phyloP scores from a whole-genome alignment of 2,113 vertebrate species.

The Plecotus auritus region DNA sequence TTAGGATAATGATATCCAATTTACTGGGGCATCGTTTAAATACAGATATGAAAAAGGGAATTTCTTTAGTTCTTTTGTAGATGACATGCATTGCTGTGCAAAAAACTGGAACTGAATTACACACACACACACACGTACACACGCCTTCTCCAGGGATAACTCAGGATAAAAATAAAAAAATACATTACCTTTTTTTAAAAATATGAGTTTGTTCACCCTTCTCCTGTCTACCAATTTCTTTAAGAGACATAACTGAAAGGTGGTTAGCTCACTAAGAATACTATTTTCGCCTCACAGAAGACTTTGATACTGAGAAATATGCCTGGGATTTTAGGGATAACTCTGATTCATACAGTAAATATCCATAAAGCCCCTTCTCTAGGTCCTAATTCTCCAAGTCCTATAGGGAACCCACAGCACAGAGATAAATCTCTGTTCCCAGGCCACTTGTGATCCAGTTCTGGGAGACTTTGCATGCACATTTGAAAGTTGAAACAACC shows the following conservation, averaged over 20 bases:
- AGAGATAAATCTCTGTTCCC: not conserved
- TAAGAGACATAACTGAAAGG: not conserved
- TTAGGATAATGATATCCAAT: conserved; percentile 78
- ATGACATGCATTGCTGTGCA: not conserved
- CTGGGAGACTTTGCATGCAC: not conserved
- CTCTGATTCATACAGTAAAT: not conserved
- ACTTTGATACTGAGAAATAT: not conserved
- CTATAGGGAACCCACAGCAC: not conserved
- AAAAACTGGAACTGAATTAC: not conserved
- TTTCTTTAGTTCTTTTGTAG: not conserved
- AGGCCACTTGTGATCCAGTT: not conserved
- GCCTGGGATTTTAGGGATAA: not conserved
- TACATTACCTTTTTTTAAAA: not conserved
- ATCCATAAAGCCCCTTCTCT: not conserved
- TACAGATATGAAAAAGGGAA: conserved; percentile 43
- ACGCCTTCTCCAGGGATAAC: not conserved
- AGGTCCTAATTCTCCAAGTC: not conserved
- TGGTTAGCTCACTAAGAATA: not conserved
- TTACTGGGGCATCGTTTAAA: conserved; percentile 62
- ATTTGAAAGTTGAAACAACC: not conserved
- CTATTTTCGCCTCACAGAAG: not conserved
- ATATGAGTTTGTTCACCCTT: not conserved
- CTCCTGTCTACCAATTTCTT: not conserved
- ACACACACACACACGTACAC: not conserved
- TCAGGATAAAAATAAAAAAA: not conserved